Percentiles rank a stretch among this genome's conserved stretches.
Conservation (phyloP, 2,113 vertebrate species). For the Stercorarius parasiticus region DNA sequence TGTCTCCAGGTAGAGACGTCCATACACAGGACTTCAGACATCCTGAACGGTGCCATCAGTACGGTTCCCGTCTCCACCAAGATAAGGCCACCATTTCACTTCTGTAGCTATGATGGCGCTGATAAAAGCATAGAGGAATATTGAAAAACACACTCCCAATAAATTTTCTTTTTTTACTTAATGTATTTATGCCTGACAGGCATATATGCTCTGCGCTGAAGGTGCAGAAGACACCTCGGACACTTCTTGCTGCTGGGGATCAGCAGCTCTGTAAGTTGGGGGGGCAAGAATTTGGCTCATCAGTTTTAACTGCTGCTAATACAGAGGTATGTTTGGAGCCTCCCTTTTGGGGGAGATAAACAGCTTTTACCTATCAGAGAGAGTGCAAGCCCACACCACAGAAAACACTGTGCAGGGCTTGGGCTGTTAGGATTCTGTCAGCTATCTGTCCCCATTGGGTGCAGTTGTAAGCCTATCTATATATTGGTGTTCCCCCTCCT, state of each 20-base stretch:
- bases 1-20: not conserved
- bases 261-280: not conserved
- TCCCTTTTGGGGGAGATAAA: not conserved
- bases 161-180: not conserved
- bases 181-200: not conserved
- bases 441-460: not conserved
- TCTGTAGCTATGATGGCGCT: not conserved
- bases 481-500: no score
- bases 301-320: not conserved
- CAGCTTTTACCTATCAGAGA: not conserved
- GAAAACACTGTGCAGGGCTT: not conserved
- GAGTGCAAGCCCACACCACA: not conserved
- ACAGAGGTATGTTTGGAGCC: not conserved
- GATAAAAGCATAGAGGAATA: not conserved
- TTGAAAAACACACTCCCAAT: not conserved
- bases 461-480: not conserved
- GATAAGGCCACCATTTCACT: not conserved
- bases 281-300: not conserved
- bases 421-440: not conserved
- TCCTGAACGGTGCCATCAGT: not conserved
- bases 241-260: not conserved
- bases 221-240: fast-evolving
- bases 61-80: not conserved
- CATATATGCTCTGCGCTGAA: fast-evolving
- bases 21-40: not conserved